These are phyloP conservation scores for Canis aureus DNA, from an alignment of 2,113 vertebrate genomes.

Conservation along the genomic window DNA sequence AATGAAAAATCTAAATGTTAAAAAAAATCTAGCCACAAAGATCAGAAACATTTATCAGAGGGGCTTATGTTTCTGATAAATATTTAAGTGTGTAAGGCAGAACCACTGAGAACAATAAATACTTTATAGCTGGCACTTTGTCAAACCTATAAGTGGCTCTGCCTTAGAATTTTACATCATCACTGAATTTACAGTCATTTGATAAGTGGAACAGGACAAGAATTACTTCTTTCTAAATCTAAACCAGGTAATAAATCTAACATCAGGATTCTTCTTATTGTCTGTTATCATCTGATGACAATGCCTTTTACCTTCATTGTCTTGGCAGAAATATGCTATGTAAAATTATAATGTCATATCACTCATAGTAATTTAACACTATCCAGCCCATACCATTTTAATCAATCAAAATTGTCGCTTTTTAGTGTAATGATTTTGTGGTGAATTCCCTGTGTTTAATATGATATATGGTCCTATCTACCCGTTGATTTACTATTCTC, in stretches of 20 bases:
- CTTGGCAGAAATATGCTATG: conserved; percentile 98
- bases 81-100: conserved; percentile 90
- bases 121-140: conserved; percentile 96
- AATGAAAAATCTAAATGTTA: conserved; percentile 84
- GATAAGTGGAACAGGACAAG: conserved; percentile 96
- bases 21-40: conserved; percentile 81
- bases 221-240: conserved; percentile 95
- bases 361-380: conserved; percentile 97
- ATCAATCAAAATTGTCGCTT: conserved; percentile 98
- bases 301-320: conserved; percentile 96
- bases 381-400: conserved; percentile 95
- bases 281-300: conserved; percentile 96
- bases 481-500: conserved; percentile 93
- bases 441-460: conserved; percentile 93
- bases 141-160: conserved; percentile 95
- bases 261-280: conserved; percentile 94
- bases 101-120: conserved; percentile 94
- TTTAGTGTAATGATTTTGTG: conserved; percentile 96
- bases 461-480: conserved; percentile 95
- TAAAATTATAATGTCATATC: conserved; percentile 98
- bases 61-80: conserved; percentile 93
- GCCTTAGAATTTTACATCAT: conserved; percentile 93
- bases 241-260: conserved; percentile 97
- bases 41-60: conserved; percentile 89
- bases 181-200: conserved; percentile 96